A percentile compares a stretch with the other conserved stretches of the same genome.
Evolutionary conservation across 2,797 vertebrate genomes (phyloP).

Genomic region (Sciaenops ocellatus): DNA sequence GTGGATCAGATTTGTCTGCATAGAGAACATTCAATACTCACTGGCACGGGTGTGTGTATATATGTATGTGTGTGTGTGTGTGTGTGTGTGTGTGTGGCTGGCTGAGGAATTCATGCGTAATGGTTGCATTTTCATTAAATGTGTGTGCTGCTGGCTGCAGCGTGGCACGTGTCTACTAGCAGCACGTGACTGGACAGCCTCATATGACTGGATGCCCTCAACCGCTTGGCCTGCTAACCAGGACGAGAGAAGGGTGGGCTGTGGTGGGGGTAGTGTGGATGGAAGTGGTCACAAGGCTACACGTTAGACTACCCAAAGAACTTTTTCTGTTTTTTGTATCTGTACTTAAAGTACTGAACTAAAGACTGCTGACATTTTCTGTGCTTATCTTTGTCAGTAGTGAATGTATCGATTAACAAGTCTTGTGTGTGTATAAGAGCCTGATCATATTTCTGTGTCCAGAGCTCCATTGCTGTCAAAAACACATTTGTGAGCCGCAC

Average conservation of each 20-base stretch:
- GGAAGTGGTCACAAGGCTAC: neutral
- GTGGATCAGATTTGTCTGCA: conserved; percentile 52
- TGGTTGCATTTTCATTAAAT: conserved; percentile 45
- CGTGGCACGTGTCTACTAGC: conserved; percentile 38
- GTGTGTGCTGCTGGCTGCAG: conserved; percentile 29
- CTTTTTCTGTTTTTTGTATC: neutral
- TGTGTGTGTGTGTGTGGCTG: conserved; percentile 15
- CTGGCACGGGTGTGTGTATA: conserved; percentile 7
- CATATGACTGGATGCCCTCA: neutral
- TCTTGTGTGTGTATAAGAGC: too few relatives aligned
- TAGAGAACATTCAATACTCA: conserved; percentile 54
- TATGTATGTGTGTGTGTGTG: conserved; percentile 1
- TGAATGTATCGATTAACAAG: too few relatives aligned
- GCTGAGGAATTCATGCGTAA: conserved; percentile 52
- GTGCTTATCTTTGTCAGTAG: too few relatives aligned
- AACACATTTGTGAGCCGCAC: too few relatives aligned
- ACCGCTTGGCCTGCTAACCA: conserved; percentile 13
- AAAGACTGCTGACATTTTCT: too few relatives aligned
- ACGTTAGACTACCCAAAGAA: neutral
- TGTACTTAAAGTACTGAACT: neutral
- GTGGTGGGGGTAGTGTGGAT: neutral
- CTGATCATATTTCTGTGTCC: too few relatives aligned
- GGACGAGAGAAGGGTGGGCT: neutral
- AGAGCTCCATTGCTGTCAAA: too few relatives aligned
- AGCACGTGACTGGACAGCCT: conserved; percentile 39